Evolutionary conservation across 2,113 vertebrate species (phyloP).

Genomic region (Nyctereutes procyonoides): DNA sequence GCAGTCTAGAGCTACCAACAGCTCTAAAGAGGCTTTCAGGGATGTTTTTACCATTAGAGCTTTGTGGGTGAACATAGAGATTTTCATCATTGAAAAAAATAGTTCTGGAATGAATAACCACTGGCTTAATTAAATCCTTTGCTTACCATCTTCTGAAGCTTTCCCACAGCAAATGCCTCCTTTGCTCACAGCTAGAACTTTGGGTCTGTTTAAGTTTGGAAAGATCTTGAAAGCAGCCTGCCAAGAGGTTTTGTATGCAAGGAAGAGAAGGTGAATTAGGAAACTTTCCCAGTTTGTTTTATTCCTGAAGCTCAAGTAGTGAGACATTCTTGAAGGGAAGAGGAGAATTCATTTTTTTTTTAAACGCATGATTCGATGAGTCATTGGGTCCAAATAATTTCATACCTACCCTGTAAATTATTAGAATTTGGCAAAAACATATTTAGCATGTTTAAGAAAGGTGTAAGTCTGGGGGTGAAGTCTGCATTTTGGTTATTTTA

Average conservation of each 20-base stretch:
- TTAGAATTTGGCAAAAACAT: background rate
- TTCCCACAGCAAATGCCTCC: constrained; percentile 70
- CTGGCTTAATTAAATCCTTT: constrained; percentile 67
- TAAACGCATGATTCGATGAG: constrained; percentile 70
- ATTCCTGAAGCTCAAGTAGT: constrained; percentile 64
- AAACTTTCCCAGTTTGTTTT: constrained; percentile 75
- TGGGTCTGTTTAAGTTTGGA: constrained; percentile 70
- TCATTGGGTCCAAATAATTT: constrained; percentile 48
- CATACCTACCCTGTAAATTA: background rate
- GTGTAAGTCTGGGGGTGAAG: background rate
- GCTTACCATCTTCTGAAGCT: constrained; percentile 66
- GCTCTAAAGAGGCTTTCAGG: background rate
- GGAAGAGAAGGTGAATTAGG: constrained; percentile 79
- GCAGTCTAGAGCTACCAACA: background rate
- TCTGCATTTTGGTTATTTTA: constrained; percentile 10
- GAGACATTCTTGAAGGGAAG: constrained; percentile 62
- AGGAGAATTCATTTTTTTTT: constrained; percentile 59
- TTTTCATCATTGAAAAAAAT: constrained; percentile 36
- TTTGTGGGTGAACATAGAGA: constrained; percentile 18
- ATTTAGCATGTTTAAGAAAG: background rate
- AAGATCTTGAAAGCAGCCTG: constrained; percentile 70
- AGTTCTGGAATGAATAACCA: constrained; percentile 54
- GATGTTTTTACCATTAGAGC: background rate
- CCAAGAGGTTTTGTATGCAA: constrained; percentile 82
- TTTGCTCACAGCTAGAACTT: constrained; percentile 72